A percentile compares a stretch with the other conserved stretches of the same genome.
Conservation (phyloP, 2,888 invertebrate genomes). For the Pinctada fucata region DNA sequence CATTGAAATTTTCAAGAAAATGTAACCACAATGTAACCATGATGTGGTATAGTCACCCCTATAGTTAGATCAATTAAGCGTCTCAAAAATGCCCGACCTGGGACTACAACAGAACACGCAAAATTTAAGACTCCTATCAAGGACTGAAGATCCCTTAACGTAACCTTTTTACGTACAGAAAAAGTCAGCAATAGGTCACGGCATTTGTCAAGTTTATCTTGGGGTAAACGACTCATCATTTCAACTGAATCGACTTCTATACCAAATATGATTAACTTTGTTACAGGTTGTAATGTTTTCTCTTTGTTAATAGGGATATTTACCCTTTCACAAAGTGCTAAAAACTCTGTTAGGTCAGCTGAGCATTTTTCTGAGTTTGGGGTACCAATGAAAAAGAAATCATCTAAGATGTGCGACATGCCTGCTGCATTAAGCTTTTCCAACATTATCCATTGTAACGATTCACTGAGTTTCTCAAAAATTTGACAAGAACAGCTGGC, state of each 20-base stretch:
- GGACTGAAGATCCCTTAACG: background rate
- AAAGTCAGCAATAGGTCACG: background rate
- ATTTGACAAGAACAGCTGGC: too few species aligned
- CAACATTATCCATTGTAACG: too few species aligned
- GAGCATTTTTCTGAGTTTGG: slow-evolving; percentile 3
- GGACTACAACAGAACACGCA: background rate
- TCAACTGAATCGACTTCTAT: slow-evolving; percentile 22
- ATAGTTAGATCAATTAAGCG: background rate
- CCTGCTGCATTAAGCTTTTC: too few species aligned
- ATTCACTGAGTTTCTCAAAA: too few species aligned
- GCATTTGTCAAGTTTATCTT: slow-evolving; percentile 20
- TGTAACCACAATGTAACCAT: background rate
- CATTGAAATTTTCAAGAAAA: slow-evolving; percentile 9
- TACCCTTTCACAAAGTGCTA: slow-evolving; percentile 6
- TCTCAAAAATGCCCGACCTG: background rate
- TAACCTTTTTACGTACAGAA: background rate
- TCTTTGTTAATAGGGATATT: slow-evolving; percentile 8
- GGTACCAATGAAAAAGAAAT: background rate
- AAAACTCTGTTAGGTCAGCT: slow-evolving; percentile 5
- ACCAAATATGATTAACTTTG: slow-evolving; percentile 25
- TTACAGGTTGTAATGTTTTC: slow-evolving; percentile 9
- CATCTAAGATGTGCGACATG: too few species aligned
- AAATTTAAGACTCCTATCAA: background rate
- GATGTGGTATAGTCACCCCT: background rate
- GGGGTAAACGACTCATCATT: slow-evolving; percentile 16